Evolutionary conservation across 30 jellyfish, hydroid and myxozoan genomes (phyloP), one percentile per base, ranked within the genome.

Genomic region (Chrysaora quinquecirrha): DNA sequence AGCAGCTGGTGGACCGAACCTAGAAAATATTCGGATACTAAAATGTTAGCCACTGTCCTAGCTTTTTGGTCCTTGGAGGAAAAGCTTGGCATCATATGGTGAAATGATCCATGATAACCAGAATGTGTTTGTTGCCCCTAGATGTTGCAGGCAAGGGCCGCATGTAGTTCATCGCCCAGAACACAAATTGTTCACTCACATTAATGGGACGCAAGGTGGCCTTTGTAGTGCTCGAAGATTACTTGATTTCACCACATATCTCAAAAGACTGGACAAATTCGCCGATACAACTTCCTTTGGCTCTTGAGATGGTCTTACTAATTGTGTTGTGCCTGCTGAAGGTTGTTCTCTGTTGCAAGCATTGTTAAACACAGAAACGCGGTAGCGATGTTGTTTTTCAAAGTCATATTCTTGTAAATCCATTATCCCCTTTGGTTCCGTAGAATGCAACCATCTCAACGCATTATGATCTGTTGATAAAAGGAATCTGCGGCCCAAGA

Each of bases 121-220:
- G 78, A 0, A 86, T 7, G 56, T 86, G 88, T 22, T 27, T 64
- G 23, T 22, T 64, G 27, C 23, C 73, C 83, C 32, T 63, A 28
- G 78, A 22, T 30, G 90, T 71, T 32, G 29, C 76, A 1, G 87
- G 96, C 34, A 87, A 52, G 71, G 96, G 88, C 0, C 84, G 89
- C 88, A 71, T 78, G 34, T 73, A 75, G 34, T 70, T 88, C 78
- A 78, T 50, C 0, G 89, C 80, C 67, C 83, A 48, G 30, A 62
- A 64, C 20, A 34, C 79, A 29, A 78, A 58, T 19, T 93, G 96
- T 22, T 48, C 93, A 24, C 60, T 70, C 16, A 87, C 89, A 0
- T 79, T 2, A 3, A 38, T 38, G 54, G 54, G 54, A 38, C 54
- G 54, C 54, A 38, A 38, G 14, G 6, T 6, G 6, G 54, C 54